A percentile compares a stretch with the other conserved stretches of the same genome.
Conservation (phyloP, 2,888 invertebrate species). For the Anodontia alba region DNA sequence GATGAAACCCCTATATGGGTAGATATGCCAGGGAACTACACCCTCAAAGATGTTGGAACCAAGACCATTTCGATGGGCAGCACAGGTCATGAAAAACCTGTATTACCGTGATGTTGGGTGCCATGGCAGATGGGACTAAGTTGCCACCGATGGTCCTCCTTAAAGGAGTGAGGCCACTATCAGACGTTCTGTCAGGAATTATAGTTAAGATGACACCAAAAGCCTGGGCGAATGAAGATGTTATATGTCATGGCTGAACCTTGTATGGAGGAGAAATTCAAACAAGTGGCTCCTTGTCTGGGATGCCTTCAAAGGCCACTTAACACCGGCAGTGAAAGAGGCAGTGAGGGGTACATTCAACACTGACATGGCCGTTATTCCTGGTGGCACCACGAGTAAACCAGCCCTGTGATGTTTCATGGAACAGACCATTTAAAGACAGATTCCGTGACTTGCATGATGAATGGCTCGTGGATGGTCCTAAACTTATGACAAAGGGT, state of each 20-base stretch:
- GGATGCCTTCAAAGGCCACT: neutral
- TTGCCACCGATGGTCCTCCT: neutral
- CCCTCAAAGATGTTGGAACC: neutral
- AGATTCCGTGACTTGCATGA: neutral
- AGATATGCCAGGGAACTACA: constrained; percentile 1
- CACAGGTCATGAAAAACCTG: constrained; percentile 1
- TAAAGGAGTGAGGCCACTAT: neutral
- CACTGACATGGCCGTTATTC: neutral
- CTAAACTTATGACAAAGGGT: neutral
- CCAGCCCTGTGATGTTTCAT: constrained; percentile 9
- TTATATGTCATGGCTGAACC: neutral
- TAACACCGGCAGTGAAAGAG: neutral
- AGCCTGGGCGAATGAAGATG: neutral
- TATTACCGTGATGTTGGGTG: neutral
- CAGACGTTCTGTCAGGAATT: neutral
- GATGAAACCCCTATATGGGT: constrained; percentile 7
- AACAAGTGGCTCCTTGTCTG: neutral
- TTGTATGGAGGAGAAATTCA: neutral
- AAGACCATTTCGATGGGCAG: neutral
- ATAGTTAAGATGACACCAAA: neutral
- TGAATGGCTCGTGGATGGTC: constrained; percentile 1
- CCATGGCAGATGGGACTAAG: neutral
- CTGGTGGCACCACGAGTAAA: neutral
- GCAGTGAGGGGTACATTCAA: neutral
- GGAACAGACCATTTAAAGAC: constrained; percentile 13